Conservation (phyloP, 2,888 invertebrate genomes). For the Falcaria lacertinaria region DNA sequence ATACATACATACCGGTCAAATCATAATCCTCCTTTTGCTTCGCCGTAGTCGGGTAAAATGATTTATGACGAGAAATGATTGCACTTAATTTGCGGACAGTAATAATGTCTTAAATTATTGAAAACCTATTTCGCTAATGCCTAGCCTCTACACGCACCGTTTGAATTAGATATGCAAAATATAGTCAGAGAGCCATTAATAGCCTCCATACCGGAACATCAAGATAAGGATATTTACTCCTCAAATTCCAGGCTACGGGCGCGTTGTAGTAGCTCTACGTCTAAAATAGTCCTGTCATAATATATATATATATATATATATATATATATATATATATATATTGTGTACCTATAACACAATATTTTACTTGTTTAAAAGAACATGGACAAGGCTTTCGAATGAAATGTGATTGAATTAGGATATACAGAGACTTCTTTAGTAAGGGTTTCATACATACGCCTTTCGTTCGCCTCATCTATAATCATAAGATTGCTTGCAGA, state of each 20-base stretch:
- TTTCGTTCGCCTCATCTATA: background rate
- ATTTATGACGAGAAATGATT: too few species aligned
- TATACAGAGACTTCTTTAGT: background rate
- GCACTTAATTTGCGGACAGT: too few species aligned
- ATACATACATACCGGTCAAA: too few species aligned
- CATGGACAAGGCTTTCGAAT: too few species aligned
- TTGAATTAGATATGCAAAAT: conserved; percentile 35
- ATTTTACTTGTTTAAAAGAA: too few species aligned
- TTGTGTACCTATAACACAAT: too few species aligned
- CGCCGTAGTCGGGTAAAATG: too few species aligned
- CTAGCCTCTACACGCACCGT: conserved; percentile 20
- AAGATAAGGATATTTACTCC: conserved; percentile 37
- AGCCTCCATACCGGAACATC: conserved; percentile 25
- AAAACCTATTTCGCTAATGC: conserved; percentile 40
- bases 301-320: too few species aligned
- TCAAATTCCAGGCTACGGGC: conserved; percentile 24
- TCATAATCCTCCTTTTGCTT: too few species aligned
- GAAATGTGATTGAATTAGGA: background rate
- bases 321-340: too few species aligned
- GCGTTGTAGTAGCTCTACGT: background rate
- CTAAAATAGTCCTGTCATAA: background rate
- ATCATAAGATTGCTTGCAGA: background rate
- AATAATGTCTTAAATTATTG: conserved; percentile 12
- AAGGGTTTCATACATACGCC: background rate
- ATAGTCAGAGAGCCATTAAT: conserved; percentile 34